These are phyloP conservation scores for Meteorus cinctellus DNA, from an alignment of 2,888 invertebrate genomes.

Conservation along the genomic window DNA sequence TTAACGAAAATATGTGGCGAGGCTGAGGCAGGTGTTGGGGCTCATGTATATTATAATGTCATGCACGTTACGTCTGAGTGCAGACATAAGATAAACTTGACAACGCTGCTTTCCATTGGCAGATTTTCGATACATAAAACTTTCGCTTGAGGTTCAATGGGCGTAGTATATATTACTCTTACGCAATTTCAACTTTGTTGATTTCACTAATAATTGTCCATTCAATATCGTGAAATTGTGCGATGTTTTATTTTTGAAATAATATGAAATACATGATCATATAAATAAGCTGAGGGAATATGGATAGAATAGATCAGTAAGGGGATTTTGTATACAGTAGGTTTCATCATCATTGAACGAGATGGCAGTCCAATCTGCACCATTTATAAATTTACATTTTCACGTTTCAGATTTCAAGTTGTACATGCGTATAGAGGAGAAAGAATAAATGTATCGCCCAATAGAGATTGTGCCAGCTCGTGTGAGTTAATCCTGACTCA, in stretches of 20 bases:
- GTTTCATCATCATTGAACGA: constrained; percentile 52
- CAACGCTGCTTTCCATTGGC: constrained; percentile 65
- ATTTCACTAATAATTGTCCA: constrained; percentile 23
- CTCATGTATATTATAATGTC: constrained; percentile 29
- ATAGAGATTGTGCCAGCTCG: constrained; percentile 32
- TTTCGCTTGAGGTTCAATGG: constrained; percentile 57
- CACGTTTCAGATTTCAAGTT: too few relatives aligned
- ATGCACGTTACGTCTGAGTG: constrained; percentile 16
- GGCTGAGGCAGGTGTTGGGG: constrained; percentile 42
- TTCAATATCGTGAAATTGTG: constrained; percentile 15
- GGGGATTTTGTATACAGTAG: background rate
- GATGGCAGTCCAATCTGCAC: constrained; percentile 49
- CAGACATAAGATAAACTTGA: constrained; percentile 43
- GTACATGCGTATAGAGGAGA: too few relatives aligned
- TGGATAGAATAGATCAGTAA: constrained; percentile 16
- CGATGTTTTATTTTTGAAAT: background rate
- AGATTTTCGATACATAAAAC: constrained; percentile 57
- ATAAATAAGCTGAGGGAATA: background rate
- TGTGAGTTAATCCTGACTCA: constrained; percentile 38
- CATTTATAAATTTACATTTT: constrained; percentile 24
- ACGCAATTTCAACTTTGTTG: constrained; percentile 19
- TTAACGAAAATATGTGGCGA: background rate
- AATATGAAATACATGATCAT: too few relatives aligned
- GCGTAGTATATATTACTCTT: background rate
- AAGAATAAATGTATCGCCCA: too few relatives aligned